Evolutionary conservation across 2,113 vertebrate genomes (phyloP).

Genomic region (Plecturocebus donacophilus): DNA sequence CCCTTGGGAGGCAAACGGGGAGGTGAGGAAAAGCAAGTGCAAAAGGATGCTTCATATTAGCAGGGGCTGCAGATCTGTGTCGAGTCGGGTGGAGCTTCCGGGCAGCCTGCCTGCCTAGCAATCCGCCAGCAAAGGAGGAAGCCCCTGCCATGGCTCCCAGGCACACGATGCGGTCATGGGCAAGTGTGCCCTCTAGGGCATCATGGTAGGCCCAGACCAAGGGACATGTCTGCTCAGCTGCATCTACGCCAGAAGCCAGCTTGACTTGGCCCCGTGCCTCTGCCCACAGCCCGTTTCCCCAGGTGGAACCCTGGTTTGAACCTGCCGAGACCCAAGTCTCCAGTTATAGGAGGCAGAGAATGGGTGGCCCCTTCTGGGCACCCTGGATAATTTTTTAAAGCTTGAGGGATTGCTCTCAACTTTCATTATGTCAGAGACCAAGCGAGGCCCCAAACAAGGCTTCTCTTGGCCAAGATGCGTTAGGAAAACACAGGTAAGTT

Average conservation of each 20-base stretch:
- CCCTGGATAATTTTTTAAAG: not conserved
- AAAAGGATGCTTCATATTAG: not conserved
- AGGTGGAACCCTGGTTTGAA: not conserved
- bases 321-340: not conserved
- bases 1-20: not conserved
- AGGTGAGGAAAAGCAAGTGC: not conserved
- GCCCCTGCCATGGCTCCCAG: not conserved
- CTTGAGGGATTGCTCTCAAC: not conserved
- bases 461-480: not conserved
- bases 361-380: not conserved
- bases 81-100: fast-evolving
- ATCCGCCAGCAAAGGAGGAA: not conserved
- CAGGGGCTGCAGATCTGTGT: not conserved
- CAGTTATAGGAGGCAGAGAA: not conserved
- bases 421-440: not conserved
- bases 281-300: not conserved
- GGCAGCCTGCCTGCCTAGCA: not conserved
- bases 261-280: not conserved
- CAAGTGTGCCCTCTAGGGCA: not conserved
- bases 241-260: not conserved
- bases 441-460: not conserved
- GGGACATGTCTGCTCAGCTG: not conserved
- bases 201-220: not conserved
- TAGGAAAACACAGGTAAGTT: not conserved
- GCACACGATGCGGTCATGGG: fast-evolving